phyloP scores from a whole-genome alignment of 2,888 invertebrate species.

The Sinhomidia bicolor region DNA sequence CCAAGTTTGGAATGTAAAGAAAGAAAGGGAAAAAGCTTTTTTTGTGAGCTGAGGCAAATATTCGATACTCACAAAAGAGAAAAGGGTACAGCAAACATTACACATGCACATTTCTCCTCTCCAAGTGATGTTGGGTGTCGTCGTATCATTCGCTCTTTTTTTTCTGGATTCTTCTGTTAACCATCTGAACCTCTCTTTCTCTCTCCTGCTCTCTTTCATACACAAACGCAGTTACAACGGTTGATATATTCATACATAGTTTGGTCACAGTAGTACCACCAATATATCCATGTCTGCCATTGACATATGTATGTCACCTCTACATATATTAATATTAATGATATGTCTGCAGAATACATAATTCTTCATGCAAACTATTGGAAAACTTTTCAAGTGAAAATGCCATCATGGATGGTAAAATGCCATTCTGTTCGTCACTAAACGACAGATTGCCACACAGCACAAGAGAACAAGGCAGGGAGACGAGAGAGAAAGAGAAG shows the following conservation, averaged over 20 bases:
- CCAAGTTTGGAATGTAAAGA: background rate
- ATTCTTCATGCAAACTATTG: slow-evolving; percentile 7
- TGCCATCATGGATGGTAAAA: slow-evolving; percentile 35
- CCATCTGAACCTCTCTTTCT: background rate
- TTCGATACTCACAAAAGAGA: background rate
- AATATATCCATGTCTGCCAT: too few relatives aligned
- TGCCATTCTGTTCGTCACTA: slow-evolving; percentile 20
- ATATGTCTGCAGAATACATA: slow-evolving; percentile 1
- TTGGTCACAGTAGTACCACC: too few relatives aligned
- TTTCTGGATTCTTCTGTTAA: background rate
- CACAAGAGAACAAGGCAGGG: background rate
- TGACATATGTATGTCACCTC: background rate
- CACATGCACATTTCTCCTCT: background rate
- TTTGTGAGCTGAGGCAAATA: background rate
- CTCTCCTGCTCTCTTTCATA: background rate
- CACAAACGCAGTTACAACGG: background rate
- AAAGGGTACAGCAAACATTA: background rate
- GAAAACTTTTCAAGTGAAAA: slow-evolving; percentile 33
- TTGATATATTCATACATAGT: background rate
- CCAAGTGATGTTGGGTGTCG: slow-evolving; percentile 6
- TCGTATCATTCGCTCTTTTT: slow-evolving; percentile 24
- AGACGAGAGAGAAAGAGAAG: slow-evolving; percentile 20
- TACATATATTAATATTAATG: slow-evolving; percentile 4
- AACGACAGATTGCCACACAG: slow-evolving; percentile 7
- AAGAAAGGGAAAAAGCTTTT: background rate